A percentile compares a stretch with the other conserved stretches of the same genome.
phyloP scores from a whole-genome alignment of 1,140 invertebrate genomes.

The Brachionus asplanchnoidis region DNA sequence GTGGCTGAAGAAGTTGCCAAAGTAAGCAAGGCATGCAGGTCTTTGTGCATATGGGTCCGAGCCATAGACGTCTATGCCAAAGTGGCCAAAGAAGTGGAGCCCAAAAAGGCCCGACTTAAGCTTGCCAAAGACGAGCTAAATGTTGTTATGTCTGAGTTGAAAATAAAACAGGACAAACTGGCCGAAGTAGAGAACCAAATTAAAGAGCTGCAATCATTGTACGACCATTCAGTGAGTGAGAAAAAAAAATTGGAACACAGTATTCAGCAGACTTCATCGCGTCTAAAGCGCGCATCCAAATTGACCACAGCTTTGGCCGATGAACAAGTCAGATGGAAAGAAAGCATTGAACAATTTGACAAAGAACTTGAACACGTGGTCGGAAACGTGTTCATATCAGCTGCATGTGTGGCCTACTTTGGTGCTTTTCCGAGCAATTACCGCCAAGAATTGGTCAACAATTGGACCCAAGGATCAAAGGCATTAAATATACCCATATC shows the following conservation, averaged over 20 bases:
- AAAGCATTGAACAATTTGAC: conserved; percentile 62
- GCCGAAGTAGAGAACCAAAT: conserved; percentile 56
- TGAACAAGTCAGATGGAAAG: conserved; percentile 74
- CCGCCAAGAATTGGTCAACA: conserved; percentile 46
- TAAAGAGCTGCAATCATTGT: conserved; percentile 55
- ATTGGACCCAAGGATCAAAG: conserved; percentile 46
- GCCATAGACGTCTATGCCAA: conserved; percentile 56
- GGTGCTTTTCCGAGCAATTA: conserved; percentile 56
- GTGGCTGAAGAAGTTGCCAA: conserved; percentile 58
- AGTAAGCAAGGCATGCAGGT: conserved; percentile 54
- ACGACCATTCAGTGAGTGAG: conserved; percentile 60
- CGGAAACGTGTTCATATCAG: conserved; percentile 58
- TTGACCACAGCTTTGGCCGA: conserved; percentile 76
- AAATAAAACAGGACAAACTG: conserved; percentile 55
- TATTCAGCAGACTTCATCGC: conserved; percentile 69
- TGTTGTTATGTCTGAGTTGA: conserved; percentile 51
- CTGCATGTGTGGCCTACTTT: conserved; percentile 58
- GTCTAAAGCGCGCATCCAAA: conserved; percentile 72
- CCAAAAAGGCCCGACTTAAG: conserved; percentile 73
- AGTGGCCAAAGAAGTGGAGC: conserved; percentile 54
- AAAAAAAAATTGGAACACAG: conserved; percentile 62
- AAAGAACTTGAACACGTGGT: conserved; percentile 53
- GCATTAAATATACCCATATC: conserved; percentile 55
- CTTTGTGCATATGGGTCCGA: conserved; percentile 57
- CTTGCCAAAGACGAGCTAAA: conserved; percentile 56